These are phyloP conservation scores for Melanotaenia boesemani DNA, from an alignment of 2,797 vertebrate genomes.

Conservation along the genomic window DNA sequence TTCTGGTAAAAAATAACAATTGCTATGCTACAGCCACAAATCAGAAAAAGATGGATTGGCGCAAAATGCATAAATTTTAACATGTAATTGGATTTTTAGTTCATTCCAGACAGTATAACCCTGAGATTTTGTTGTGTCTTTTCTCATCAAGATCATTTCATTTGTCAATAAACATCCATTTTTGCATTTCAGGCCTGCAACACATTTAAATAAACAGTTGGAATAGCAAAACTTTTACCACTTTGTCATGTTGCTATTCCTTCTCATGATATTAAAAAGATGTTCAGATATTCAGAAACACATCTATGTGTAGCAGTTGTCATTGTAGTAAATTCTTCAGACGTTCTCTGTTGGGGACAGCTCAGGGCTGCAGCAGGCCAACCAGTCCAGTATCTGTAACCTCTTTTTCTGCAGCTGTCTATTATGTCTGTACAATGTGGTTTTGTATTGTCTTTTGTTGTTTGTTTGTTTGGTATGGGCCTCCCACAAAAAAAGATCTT, in stretches of 20 bases:
- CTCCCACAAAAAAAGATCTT: too few relatives aligned
- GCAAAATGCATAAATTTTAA: too few relatives aligned
- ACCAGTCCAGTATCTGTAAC: neutral
- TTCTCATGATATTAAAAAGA: neutral
- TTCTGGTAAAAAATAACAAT: neutral
- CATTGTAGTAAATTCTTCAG: neutral
- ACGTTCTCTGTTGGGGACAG: neutral
- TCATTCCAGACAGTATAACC: neutral
- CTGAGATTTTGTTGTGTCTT: neutral
- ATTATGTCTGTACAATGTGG: too few relatives aligned
- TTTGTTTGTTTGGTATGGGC: too few relatives aligned
- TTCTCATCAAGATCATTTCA: neutral
- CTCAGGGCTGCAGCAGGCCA: neutral
- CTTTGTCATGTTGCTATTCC: neutral
- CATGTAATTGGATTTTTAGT: too few relatives aligned
- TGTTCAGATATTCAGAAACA: neutral
- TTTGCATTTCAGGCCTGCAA: neutral
- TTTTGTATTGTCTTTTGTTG: too few relatives aligned
- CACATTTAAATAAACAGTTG: neutral
- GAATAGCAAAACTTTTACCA: neutral
- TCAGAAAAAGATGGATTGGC: too few relatives aligned
- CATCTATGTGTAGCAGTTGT: neutral
- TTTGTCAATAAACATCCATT: neutral
- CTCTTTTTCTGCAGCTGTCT: neutral
- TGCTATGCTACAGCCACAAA: too few relatives aligned